These are phyloP conservation scores for Chlorops oryzae DNA, from an alignment of 1,140 invertebrate species.

Conservation along the genomic window DNA sequence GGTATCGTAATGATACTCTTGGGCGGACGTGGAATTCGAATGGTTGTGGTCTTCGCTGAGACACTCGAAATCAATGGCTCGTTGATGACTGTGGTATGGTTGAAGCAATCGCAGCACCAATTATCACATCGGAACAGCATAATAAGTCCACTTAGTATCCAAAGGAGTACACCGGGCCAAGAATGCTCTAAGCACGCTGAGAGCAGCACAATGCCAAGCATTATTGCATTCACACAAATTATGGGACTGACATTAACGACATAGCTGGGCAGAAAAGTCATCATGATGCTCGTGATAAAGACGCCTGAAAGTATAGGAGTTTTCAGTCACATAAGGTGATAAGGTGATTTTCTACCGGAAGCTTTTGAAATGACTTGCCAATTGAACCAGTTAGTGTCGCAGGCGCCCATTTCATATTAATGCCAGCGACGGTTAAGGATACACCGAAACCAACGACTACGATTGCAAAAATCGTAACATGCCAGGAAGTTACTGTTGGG, in stretches of 20 bases:
- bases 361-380: conserved; percentile 9
- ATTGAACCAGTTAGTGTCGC: conserved; percentile 33
- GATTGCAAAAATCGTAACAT: conserved; percentile 36
- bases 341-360: background rate
- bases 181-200: conserved; percentile 30
- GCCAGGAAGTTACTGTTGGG: conserved; percentile 38
- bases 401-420: conserved; percentile 29
- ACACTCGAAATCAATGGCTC: conserved; percentile 41
- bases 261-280: conserved; percentile 42
- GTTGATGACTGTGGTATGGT: conserved; percentile 32
- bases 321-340: background rate
- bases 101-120: conserved; percentile 43
- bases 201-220: conserved; percentile 31
- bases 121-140: conserved; percentile 40
- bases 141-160: conserved; percentile 33
- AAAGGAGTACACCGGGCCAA: conserved; percentile 39
- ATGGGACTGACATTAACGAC: conserved; percentile 37
- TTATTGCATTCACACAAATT: conserved; percentile 29
- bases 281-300: conserved; percentile 35
- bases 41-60: conserved; percentile 35
- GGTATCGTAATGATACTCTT: conserved; percentile 35
- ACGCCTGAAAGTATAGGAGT: conserved; percentile 18
- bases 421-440: conserved; percentile 30
- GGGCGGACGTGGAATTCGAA: conserved; percentile 40
- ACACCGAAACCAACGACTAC: conserved; percentile 34